Evolutionary conservation across 2,797 vertebrate species (phyloP).

Genomic region (Onychomys arenicola): DNA sequence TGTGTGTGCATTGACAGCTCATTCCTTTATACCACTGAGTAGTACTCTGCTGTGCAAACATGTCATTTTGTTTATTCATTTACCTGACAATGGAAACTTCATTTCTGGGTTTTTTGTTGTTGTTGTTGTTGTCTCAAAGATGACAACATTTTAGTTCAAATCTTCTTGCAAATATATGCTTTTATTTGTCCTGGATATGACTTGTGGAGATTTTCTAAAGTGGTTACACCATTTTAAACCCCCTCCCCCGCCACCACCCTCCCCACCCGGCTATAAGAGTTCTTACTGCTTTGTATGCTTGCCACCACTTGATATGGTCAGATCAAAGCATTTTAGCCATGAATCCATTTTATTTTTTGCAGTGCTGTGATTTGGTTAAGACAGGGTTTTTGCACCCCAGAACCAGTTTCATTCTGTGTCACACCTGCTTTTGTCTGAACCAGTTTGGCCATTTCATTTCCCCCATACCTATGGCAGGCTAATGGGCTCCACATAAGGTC

Average conservation of each 20-base stretch:
- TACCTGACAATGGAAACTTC: background rate
- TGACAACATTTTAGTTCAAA: background rate
- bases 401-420: background rate
- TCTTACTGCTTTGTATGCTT: background rate
- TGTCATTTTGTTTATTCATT: background rate
- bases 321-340: background rate
- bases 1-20: background rate
- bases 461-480: background rate
- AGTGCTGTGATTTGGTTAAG: background rate
- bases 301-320: background rate
- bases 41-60: background rate
- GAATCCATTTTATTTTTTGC: background rate
- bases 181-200: background rate
- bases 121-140: background rate
- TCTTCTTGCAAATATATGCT: background rate
- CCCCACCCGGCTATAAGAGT: rapidly evolving
- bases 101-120: background rate
- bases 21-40: background rate
- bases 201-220: background rate
- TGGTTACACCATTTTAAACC: background rate
- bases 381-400: background rate
- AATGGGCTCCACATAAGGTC: background rate
- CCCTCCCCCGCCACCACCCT: rapidly evolving
- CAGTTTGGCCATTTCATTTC: background rate
- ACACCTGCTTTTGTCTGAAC: background rate